Conservation (phyloP, 2,888 invertebrate species). For the Mythimna pallens region DNA sequence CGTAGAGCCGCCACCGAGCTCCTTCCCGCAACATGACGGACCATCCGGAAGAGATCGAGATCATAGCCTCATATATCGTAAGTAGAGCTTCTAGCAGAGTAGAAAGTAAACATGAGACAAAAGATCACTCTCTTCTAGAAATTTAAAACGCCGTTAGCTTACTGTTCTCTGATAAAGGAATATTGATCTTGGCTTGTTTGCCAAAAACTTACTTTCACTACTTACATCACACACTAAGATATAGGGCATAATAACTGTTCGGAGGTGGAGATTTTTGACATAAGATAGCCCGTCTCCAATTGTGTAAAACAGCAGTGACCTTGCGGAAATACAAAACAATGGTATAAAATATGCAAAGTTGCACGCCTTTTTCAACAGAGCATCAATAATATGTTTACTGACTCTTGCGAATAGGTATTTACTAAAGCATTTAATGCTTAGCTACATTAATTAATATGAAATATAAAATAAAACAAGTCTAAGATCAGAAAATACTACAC, state of each 20-base stretch:
- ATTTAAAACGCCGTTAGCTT: slow-evolving; percentile 6
- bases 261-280: background rate
- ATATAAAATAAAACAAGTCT: slow-evolving; percentile 1
- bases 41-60: slow-evolving; percentile 84
- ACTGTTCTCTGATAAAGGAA: background rate
- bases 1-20: slow-evolving; percentile 91
- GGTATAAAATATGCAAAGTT: slow-evolving; percentile 21
- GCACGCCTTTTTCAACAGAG: slow-evolving; percentile 23
- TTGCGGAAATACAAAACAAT: slow-evolving; percentile 29
- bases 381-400: slow-evolving; percentile 21
- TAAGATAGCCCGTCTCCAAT: slow-evolving; percentile 6
- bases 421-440: slow-evolving; percentile 13
- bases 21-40: slow-evolving; percentile 86
- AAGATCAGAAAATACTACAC: background rate
- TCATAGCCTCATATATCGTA: slow-evolving; percentile 92
- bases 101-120: slow-evolving; percentile 14
- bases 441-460: slow-evolving; percentile 3
- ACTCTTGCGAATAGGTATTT: background rate
- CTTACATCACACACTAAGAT: slow-evolving; percentile 16
- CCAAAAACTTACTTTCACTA: slow-evolving; percentile 23
- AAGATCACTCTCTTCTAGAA: background rate
- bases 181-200: slow-evolving; percentile 47
- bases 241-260: slow-evolving; percentile 9
- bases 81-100: slow-evolving; percentile 73
- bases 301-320: slow-evolving; percentile 19